These are phyloP conservation scores for Lasioglossum lativentre DNA, from an alignment of 2,888 invertebrate species.

Conservation along the genomic window DNA sequence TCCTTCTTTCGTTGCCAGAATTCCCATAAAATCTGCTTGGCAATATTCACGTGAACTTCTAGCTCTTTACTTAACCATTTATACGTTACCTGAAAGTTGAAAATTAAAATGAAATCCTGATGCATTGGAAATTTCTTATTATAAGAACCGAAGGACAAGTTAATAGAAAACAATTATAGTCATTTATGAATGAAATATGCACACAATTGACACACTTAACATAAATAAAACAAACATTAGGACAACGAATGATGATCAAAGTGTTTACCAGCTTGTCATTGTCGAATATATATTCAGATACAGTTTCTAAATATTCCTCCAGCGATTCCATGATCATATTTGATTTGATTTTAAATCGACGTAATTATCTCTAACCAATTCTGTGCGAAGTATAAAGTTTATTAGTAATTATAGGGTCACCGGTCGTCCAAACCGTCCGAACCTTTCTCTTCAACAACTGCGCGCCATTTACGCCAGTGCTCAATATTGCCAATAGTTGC, in stretches of 20 bases:
- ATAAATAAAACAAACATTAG: no score
- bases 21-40: constrained; percentile 83
- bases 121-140: background rate
- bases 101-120: background rate
- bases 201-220: background rate
- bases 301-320: constrained; percentile 72
- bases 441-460: background rate
- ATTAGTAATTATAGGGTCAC: background rate
- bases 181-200: background rate
- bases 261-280: constrained; percentile 77
- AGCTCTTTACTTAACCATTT: constrained; percentile 84
- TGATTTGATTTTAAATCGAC: background rate
- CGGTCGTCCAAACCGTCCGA: background rate
- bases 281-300: constrained; percentile 74
- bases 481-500: constrained; percentile 26
- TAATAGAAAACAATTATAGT: background rate
- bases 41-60: constrained; percentile 84
- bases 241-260: background rate
- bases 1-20: constrained; percentile 77
- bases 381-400: background rate
- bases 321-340: constrained; percentile 68
- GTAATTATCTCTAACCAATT: background rate
- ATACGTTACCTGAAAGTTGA: constrained; percentile 83
- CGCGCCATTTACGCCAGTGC: background rate
- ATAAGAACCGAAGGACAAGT: background rate